Evolutionary conservation across 2,113 vertebrate genomes (phyloP).

Genomic region (Solenodon paradoxus): DNA sequence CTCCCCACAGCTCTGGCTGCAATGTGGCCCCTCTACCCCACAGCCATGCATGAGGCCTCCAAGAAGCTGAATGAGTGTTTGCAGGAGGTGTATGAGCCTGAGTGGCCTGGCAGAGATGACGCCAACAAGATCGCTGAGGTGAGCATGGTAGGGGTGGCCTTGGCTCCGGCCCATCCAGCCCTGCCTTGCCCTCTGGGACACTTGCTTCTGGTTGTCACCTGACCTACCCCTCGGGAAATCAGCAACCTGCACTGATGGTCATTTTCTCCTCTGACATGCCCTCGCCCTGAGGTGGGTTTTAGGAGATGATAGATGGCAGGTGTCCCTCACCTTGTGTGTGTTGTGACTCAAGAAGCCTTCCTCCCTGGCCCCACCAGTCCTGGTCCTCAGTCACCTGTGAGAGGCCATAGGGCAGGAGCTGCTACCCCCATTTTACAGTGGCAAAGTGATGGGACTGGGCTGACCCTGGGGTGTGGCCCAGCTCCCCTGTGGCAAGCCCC

Average conservation of each 20-base stretch:
- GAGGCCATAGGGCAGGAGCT: neutral
- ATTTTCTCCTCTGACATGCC: neutral
- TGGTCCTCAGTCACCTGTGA: neutral
- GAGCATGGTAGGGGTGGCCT: slow-evolving; percentile 68
- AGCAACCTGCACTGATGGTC: neutral
- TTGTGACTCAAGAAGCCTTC: neutral
- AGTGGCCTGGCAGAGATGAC: slow-evolving; percentile 95
- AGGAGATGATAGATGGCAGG: too few species aligned
- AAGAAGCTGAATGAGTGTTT: slow-evolving; percentile 94
- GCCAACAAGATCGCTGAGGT: slow-evolving; percentile 95
- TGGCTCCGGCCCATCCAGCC: accelerated
- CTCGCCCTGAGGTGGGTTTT: neutral
- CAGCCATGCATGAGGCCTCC: slow-evolving; percentile 98
- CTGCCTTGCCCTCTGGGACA: neutral
- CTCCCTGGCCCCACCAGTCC: neutral
- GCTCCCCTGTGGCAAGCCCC: accelerated
- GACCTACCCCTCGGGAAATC: neutral
- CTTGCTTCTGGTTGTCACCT: accelerated
- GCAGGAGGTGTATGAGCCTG: slow-evolving; percentile 95
- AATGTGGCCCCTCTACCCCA: slow-evolving; percentile 50
- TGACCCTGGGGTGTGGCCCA: neutral
- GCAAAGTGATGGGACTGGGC: neutral
- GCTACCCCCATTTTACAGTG: neutral
- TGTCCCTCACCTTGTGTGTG: neutral
- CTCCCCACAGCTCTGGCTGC: too few species aligned